These are phyloP conservation scores for Bombus consobrinus DNA, from an alignment of 1,140 invertebrate species.

Conservation along the genomic window DNA sequence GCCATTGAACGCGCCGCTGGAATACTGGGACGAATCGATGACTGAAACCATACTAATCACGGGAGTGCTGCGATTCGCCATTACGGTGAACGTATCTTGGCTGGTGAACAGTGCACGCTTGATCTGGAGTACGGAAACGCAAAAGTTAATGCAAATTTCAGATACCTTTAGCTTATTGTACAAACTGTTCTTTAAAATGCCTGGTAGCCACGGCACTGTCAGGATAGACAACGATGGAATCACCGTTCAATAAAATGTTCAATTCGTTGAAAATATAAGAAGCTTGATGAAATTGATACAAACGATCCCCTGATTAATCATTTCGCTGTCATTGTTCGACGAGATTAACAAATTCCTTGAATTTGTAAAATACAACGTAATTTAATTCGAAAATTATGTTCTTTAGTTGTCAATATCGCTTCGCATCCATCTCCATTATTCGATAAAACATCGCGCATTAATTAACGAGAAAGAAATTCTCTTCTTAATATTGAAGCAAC, in stretches of 20 bases:
- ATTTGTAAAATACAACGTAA: background rate
- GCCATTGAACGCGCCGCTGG: constrained; percentile 88
- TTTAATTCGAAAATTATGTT: background rate
- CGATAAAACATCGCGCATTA: background rate
- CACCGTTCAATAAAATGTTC: constrained; percentile 12
- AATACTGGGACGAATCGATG: constrained; percentile 89
- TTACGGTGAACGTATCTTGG: constrained; percentile 86
- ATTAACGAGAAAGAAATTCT: background rate
- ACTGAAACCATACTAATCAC: constrained; percentile 85
- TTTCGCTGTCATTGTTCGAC: background rate
- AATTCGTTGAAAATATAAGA: background rate
- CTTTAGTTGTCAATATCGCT: background rate
- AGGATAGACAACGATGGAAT: constrained; percentile 71
- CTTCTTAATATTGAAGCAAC: background rate
- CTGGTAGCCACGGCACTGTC: constrained; percentile 75
- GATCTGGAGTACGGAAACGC: constrained; percentile 88
- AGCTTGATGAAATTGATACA: background rate
- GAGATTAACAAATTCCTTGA: background rate
- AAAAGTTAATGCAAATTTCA: constrained; percentile 85
- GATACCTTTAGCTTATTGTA: constrained; percentile 71
- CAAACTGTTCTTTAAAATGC: constrained; percentile 73
- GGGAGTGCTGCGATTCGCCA: constrained; percentile 86
- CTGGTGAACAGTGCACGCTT: constrained; percentile 88
- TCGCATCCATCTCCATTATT: background rate
- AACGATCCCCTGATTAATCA: too few relatives aligned